These are phyloP conservation scores for Poeciliopsis retropinna DNA, from an alignment of 2,113 vertebrate genomes.

Conservation along the genomic window DNA sequence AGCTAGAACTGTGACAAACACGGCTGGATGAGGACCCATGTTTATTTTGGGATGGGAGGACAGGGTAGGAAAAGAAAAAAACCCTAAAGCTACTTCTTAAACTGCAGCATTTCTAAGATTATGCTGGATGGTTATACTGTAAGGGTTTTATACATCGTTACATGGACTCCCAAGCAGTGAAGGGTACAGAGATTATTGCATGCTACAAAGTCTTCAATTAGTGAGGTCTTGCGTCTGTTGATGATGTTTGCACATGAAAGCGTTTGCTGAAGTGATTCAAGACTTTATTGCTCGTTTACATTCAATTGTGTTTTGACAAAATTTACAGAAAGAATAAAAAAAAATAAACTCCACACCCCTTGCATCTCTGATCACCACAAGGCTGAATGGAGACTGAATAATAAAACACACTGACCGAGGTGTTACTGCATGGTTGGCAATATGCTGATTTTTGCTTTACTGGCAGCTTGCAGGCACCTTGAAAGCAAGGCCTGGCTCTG, in stretches of 20 bases:
- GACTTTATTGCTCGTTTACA: background rate
- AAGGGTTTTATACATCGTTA: background rate
- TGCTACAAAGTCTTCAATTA: background rate
- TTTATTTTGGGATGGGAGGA: too few species aligned
- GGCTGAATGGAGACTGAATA: background rate
- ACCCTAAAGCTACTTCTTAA: background rate
- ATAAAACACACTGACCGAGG: constrained; percentile 1
- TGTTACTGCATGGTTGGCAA: constrained; percentile 28
- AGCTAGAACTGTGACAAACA: too few species aligned
- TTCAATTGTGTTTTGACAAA: background rate
- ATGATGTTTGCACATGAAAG: background rate
- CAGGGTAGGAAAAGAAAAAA: background rate
- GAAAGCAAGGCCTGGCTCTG: constrained; percentile 51
- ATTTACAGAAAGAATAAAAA: background rate
- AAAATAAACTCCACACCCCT: too few species aligned
- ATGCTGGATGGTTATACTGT: background rate
- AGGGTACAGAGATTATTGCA: background rate
- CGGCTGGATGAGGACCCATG: too few species aligned
- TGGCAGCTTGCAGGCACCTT: constrained; percentile 60
- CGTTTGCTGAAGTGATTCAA: background rate
- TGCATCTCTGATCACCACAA: background rate
- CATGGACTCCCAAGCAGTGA: background rate
- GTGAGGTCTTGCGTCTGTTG: background rate
- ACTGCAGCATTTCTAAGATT: background rate
- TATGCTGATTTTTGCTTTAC: constrained; percentile 52